Conservation (phyloP, 2,797 vertebrate species). For the Alca torda region DNA sequence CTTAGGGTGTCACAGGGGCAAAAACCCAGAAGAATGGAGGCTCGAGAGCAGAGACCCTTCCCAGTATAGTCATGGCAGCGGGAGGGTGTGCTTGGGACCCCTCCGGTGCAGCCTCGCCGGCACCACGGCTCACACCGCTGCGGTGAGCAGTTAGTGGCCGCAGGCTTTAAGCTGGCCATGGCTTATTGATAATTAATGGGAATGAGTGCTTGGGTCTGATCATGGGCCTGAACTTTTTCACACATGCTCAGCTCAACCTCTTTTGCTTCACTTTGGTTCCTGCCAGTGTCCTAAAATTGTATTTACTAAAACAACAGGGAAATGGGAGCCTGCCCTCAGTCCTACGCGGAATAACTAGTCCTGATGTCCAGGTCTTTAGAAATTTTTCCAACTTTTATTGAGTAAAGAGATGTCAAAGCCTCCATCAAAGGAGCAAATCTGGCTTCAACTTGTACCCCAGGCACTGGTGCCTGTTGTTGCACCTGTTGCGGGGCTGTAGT, state of each 20-base stretch:
- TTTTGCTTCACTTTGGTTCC: background rate
- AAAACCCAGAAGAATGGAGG: background rate
- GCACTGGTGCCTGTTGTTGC: background rate
- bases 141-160: background rate
- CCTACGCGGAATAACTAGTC: rapidly evolving
- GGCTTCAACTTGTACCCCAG: background rate
- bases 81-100: no score
- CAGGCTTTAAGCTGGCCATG: background rate
- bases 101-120: background rate
- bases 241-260: background rate
- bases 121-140: background rate
- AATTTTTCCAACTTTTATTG: background rate
- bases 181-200: background rate
- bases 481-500: background rate
- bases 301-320: background rate
- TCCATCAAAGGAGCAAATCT: background rate
- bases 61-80: background rate
- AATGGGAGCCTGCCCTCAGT: background rate
- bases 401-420: background rate
- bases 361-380: background rate
- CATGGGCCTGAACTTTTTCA: background rate
- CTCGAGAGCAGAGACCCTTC: background rate
- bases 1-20: background rate
- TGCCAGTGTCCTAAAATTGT: background rate
- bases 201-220: background rate